Percentiles rank a stretch among this genome's conserved stretches.
phyloP scores from a whole-genome alignment of 2,113 vertebrate species.

The Leptocoma aspasia region DNA sequence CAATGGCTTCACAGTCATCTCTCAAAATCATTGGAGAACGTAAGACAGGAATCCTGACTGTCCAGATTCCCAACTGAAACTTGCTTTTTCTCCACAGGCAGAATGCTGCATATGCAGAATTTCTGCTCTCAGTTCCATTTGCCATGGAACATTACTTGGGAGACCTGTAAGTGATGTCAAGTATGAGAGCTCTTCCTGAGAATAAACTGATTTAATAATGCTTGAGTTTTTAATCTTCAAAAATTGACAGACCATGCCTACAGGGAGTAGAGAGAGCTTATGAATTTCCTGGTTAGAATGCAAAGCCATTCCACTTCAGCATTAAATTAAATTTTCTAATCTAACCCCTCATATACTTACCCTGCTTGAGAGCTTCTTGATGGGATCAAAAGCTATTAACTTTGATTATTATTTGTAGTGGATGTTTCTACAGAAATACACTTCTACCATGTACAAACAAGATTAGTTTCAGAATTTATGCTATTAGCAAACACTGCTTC shows the following conservation, averaged over 20 bases:
- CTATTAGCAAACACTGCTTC: background rate
- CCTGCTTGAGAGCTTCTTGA: background rate
- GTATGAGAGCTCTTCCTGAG: background rate
- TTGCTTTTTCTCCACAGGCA: background rate
- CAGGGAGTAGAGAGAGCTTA: background rate
- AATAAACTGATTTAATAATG: background rate
- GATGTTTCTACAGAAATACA: background rate
- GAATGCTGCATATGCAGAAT: background rate
- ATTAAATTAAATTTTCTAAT: conserved; percentile 18
- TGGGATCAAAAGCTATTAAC: background rate
- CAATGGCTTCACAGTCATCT: background rate
- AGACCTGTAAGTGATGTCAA: background rate
- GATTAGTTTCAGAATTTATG: background rate
- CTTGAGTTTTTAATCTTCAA: background rate
- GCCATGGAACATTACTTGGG: background rate
- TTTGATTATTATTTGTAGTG: background rate
- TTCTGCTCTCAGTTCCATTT: background rate
- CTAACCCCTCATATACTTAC: background rate
- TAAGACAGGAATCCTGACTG: background rate
- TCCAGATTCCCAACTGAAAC: background rate
- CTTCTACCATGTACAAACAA: background rate
- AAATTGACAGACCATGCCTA: background rate
- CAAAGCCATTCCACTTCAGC: background rate
- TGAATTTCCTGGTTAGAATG: conserved; percentile 1
- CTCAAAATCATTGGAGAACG: rapidly evolving